Evolutionary conservation across 2,797 vertebrate species (phyloP), one percentile per base, ranked within the genome.

Genomic region (Buphagus erythrorhynchus): DNA sequence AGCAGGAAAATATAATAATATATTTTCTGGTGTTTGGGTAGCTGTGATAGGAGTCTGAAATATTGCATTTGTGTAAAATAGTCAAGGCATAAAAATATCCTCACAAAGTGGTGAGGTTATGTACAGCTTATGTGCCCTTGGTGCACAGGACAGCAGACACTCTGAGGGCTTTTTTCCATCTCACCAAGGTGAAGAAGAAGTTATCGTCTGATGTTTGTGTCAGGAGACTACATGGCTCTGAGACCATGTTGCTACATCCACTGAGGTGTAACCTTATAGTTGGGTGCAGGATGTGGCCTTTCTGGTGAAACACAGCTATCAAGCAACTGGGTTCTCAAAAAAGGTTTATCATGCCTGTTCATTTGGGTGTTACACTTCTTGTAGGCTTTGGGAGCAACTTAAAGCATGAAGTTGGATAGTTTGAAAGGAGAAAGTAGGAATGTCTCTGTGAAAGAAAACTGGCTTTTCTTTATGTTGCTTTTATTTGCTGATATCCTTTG

Each of bases 21-120:
- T 89, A 91, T 89, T 88, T 94, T 86, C 73, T 86, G 51, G 36
- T 77, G 66, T 51, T 94, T 0, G 0, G 26, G 40, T 81, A 85
- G 59, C 71, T 72, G n/a, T 81, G 63, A 78, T 91, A 79, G 76
- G 49, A 76, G 55, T 38, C 63, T 91, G 91, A 96, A 96, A 94
- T 93, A 95, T 36, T 78, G 46, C 62, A 63, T 20, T 8, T 29
- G 21, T 90, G 46, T 92, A 84, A 91, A 93, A 74, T 21, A 92
- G 65, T 62, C 49, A 86, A 42, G 29, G 43, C 58, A 77, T 75
- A 88, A 90, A 93, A 91, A 86, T 75, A 54, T 21, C 26, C 42
- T 93, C 18, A 42, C 31, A 25, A 72, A 86, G 48, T 6, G 18
- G 46, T 75, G 55, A 91, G 43, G 42, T 40, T 88, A 6, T 52